Evolutionary conservation across 2,888 invertebrate species (phyloP).

Genomic region (Anthophora plumipes): DNA sequence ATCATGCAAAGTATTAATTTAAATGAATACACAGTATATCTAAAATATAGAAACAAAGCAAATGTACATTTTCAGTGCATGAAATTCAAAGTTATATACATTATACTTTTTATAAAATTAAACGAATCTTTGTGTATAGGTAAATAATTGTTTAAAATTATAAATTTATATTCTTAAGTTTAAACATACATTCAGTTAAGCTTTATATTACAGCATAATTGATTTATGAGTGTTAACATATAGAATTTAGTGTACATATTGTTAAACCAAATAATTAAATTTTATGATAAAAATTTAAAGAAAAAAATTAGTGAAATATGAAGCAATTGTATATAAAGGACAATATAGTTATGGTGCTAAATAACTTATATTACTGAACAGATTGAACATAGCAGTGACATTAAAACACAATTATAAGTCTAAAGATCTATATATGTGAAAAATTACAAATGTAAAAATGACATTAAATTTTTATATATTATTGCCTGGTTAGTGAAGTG

Average conservation of each 20-base stretch:
- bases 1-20: conserved; percentile 20
- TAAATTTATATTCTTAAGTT: background rate
- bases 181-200: conserved; percentile 16
- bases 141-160: conserved; percentile 7
- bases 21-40: background rate
- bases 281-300: conserved; percentile 2
- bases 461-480: conserved; percentile 76
- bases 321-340: background rate
- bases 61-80: background rate
- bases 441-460: conserved; percentile 56
- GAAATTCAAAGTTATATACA: background rate
- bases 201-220: conserved; percentile 12
- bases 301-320: background rate
- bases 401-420: conserved; percentile 1
- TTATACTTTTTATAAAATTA: background rate
- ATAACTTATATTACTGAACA: background rate
- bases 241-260: conserved; percentile 5
- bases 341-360: background rate
- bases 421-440: conserved; percentile 25
- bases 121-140: background rate
- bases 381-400: background rate
- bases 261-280: conserved; percentile 5
- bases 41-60: conserved; percentile 7
- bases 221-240: conserved; percentile 14
- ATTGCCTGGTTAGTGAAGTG: conserved; percentile 84